Conservation (phyloP, 2,113 vertebrate genomes). For the Haemorhous mexicanus region DNA sequence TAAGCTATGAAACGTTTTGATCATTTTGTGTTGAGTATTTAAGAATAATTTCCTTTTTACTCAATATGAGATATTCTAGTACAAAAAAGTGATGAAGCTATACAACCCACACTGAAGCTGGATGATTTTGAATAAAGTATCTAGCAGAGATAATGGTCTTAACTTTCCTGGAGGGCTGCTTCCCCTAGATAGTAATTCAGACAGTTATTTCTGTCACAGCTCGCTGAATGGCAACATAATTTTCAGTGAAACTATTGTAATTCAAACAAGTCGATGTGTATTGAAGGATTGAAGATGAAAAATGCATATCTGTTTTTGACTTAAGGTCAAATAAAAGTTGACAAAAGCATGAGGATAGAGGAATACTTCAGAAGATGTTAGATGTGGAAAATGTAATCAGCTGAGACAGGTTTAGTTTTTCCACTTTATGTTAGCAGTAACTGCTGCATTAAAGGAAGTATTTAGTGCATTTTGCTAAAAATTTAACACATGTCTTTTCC, state of each 20-base stretch:
- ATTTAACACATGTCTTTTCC: neutral
- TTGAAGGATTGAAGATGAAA: neutral
- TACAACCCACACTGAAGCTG: slow-evolving; percentile 4
- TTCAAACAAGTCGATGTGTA: neutral
- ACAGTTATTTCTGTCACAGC: slow-evolving; percentile 26
- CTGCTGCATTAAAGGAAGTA: neutral
- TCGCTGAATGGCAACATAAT: neutral
- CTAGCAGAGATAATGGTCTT: slow-evolving; percentile 30
- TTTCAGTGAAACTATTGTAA: neutral
- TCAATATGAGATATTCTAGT: neutral
- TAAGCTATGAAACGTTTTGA: neutral
- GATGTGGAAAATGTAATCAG: neutral
- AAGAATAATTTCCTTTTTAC: slow-evolving; percentile 2
- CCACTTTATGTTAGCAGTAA: neutral
- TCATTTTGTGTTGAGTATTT: neutral
- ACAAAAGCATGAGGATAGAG: neutral
- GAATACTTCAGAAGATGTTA: neutral
- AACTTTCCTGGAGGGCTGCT: neutral
- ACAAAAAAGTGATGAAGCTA: neutral
- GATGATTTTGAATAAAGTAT: slow-evolving; percentile 31
- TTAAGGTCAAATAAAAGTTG: neutral
- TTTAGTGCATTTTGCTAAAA: neutral
- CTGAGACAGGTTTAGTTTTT: neutral
- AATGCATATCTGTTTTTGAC: neutral
- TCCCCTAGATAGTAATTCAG: slow-evolving; percentile 26